A percentile compares a stretch with the other conserved stretches of the same genome.
These are phyloP conservation scores for Iselma pallidipennis DNA, from an alignment of 2,888 invertebrate species.

Conservation along the genomic window DNA sequence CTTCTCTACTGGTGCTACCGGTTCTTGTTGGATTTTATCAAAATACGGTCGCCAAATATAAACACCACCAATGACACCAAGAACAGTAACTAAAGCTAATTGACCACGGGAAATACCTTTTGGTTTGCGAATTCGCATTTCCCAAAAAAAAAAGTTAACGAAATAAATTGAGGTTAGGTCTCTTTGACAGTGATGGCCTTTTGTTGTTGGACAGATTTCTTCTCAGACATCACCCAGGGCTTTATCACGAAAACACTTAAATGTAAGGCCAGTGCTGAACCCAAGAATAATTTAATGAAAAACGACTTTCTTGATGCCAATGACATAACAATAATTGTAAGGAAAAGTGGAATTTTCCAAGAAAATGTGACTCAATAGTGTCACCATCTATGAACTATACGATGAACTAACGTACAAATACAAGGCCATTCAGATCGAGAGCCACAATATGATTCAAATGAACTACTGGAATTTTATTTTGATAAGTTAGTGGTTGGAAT, in stretches of 20 bases:
- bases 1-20: background rate
- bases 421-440: background rate
- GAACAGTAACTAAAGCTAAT: background rate
- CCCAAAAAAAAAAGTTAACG: background rate
- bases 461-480: background rate
- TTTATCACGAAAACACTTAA: constrained; percentile 8
- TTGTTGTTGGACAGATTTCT: constrained; percentile 1
- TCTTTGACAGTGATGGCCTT: background rate
- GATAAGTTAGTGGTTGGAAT: too few species aligned
- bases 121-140: constrained; percentile 5
- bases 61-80: constrained; percentile 7
- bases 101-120: background rate
- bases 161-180: background rate
- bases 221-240: constrained; percentile 4
- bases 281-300: constrained; percentile 6
- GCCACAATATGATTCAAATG: background rate
- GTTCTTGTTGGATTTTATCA: background rate
- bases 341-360: background rate
- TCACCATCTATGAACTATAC: background rate
- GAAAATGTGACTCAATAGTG: background rate
- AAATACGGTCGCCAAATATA: constrained; percentile 10
- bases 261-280: constrained; percentile 3
- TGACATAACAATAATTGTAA: background rate
- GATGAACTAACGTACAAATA: background rate
- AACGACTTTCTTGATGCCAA: background rate